Evolutionary conservation across 2,888 invertebrate species (phyloP), one percentile per base, ranked within the genome.

Genomic region (Megastigmus dorsalis): DNA sequence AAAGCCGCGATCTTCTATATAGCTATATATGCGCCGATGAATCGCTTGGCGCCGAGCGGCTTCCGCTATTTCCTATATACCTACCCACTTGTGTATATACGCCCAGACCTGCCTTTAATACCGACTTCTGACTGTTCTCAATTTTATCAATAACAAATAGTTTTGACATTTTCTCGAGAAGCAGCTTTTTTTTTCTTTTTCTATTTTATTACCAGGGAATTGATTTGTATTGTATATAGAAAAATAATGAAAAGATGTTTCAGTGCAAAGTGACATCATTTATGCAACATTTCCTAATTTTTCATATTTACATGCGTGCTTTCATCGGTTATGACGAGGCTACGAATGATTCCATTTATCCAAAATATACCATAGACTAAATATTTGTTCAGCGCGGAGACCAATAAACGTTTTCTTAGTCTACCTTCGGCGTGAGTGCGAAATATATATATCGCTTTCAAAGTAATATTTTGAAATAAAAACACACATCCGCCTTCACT

Each of bases 331-430:
- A 36, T 28, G 26, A 57, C 57, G 28, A 43, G 38, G n/a, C n/a
- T 9, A 15, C 30, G 13, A 50, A 60, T 41, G 50, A 60, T 69
- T 60, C 60, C 20, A 69, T 52, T 50, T n/a, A n/a, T 69, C 60
- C 20, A 18, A 69, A 69, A 60, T 69, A 69, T 60, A 41, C 41
- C 59, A 59, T 18, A 69, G 59, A 69, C 68, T 52, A 69, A 69
- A 69, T 69, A 69, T 69, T 69, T 60, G 52, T 33, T 26, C 60
- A 60, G 41, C 7, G 41, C 7, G 50, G 41, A 26, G 45, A 30
- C 59, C 23, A 30, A 50, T 69, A 69, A 60, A 60, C 50, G 68
- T 69, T 52, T 36, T 57, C 23, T 28, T 30, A 59, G 50, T 41
- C 52, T 26, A 41, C 38, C 50, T 20, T 28, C 23, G n/a, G 5